A percentile compares a stretch with the other conserved stretches of the same genome.
These are phyloP conservation scores for Acyrthosiphon pisum DNA, from an alignment of 1,140 invertebrate species.

Conservation along the genomic window DNA sequence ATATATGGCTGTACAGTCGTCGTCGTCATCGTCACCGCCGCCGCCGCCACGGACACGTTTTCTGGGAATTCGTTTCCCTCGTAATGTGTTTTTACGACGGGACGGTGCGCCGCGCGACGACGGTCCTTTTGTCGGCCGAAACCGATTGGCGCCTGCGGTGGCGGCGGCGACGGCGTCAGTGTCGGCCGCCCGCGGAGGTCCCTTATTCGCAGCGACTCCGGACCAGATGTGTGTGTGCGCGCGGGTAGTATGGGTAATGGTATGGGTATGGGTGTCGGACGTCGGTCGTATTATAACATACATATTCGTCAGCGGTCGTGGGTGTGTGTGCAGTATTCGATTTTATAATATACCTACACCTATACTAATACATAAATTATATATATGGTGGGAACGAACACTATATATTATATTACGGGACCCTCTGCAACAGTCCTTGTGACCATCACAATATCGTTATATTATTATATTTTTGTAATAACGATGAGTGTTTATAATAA, in stretches of 20 bases:
- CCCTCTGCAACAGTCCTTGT: background rate
- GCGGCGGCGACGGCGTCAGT: background rate
- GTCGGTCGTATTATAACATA: background rate
- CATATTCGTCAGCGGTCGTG: background rate
- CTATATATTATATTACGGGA: background rate
- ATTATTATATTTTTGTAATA: background rate
- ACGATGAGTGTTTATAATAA: background rate
- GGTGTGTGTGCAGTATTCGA: background rate
- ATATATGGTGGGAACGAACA: background rate
- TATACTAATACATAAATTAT: background rate
- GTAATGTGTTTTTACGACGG: slow-evolving; percentile 19
- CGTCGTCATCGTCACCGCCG: background rate
- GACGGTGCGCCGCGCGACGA: slow-evolving; percentile 24
- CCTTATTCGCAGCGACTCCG: slow-evolving; percentile 25
- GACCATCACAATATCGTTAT: background rate
- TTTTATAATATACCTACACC: background rate
- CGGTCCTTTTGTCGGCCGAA: slow-evolving; percentile 31
- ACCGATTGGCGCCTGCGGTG: slow-evolving; percentile 29
- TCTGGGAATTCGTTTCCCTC: slow-evolving; percentile 37
- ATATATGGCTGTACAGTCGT: background rate
- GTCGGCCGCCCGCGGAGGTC: slow-evolving; percentile 4
- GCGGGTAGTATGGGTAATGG: background rate
- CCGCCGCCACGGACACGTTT: background rate
- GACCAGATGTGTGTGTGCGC: background rate
- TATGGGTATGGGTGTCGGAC: background rate